Evolutionary conservation across 53 echinoderm and acorn worm genomes (phyloP).

Genomic region (Holothuria leucospilota): DNA sequence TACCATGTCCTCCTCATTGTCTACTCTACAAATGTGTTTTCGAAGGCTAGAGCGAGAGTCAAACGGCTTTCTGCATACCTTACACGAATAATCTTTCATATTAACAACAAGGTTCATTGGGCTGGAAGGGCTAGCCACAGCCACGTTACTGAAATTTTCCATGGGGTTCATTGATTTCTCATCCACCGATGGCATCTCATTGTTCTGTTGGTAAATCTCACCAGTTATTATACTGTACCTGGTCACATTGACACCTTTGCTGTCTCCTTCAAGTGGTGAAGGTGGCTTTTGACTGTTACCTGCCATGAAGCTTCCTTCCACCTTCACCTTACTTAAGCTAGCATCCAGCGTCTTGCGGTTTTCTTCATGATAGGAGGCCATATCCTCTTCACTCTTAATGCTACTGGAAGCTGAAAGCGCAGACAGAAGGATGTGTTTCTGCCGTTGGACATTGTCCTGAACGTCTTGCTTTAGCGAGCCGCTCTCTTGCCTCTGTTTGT

Average conservation of each 20-base stretch:
- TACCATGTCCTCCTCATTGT: conserved; percentile 52
- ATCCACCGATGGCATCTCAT: not conserved
- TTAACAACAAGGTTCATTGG: conserved; percentile 61
- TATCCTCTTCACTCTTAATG: conserved; percentile 31
- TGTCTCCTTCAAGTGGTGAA: not conserved
- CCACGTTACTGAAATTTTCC: conserved; percentile 71
- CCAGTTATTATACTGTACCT: conserved; percentile 45
- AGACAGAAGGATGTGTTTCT: conserved; percentile 62
- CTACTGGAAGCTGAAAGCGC: conserved; percentile 34
- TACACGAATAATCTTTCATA: conserved; percentile 85
- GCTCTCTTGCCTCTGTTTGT: conserved; percentile 14
- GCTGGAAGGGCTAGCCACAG: conserved; percentile 75
- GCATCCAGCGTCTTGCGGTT: conserved; percentile 45
- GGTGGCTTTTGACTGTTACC: not conserved
- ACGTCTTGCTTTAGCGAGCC: not conserved
- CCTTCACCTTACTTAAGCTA: not conserved
- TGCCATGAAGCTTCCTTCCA: not conserved
- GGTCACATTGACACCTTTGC: conserved; percentile 19
- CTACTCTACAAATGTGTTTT: conserved; percentile 85
- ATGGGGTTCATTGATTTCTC: conserved; percentile 43
- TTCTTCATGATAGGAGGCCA: conserved; percentile 39
- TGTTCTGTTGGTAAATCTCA: conserved; percentile 30
- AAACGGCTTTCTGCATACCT: conserved; percentile 88
- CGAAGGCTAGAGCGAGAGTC: conserved; percentile 87
- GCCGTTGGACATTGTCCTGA: conserved; percentile 55